Percentiles rank a stretch among this genome's conserved stretches.
Conservation (phyloP, 2,113 vertebrate species). For the Bambusicola thoracicus region DNA sequence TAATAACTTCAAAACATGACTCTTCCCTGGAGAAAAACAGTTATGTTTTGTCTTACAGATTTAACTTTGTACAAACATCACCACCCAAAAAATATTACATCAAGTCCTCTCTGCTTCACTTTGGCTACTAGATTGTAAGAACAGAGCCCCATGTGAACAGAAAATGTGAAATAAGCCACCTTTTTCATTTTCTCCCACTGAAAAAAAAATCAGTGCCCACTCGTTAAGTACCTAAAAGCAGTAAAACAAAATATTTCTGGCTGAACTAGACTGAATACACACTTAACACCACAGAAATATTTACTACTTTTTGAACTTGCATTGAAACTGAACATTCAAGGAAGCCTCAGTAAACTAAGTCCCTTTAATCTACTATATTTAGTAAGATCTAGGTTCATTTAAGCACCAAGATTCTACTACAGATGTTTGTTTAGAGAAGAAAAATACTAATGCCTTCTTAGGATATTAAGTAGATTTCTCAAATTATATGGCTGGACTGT, state of each 20-base stretch:
- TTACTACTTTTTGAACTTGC: not conserved
- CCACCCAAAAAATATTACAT: not conserved
- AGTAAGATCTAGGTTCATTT: not conserved
- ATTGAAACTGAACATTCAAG: not conserved
- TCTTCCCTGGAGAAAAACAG: not conserved
- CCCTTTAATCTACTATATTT: not conserved
- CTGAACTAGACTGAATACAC: not conserved
- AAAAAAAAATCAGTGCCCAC: not conserved
- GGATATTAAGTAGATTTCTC: not conserved
- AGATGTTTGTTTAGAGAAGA: not conserved
- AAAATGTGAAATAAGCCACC: not conserved
- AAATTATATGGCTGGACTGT: not conserved
- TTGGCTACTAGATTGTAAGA: not conserved
- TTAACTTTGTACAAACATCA: not conserved
- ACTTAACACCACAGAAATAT: not conserved
- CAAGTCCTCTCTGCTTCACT: not conserved
- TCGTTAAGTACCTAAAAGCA: not conserved
- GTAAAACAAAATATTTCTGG: not conserved
- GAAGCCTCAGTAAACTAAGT: not conserved
- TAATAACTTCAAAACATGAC: not conserved
- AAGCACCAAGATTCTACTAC: not conserved
- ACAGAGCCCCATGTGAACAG: not conserved
- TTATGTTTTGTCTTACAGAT: not conserved
- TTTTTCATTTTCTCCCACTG: not conserved
- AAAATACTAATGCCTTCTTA: not conserved